Percentiles rank a stretch among this genome's conserved stretches.
phyloP scores from a whole-genome alignment of 92 coral and sea anemone species.

The Porites lobata region DNA sequence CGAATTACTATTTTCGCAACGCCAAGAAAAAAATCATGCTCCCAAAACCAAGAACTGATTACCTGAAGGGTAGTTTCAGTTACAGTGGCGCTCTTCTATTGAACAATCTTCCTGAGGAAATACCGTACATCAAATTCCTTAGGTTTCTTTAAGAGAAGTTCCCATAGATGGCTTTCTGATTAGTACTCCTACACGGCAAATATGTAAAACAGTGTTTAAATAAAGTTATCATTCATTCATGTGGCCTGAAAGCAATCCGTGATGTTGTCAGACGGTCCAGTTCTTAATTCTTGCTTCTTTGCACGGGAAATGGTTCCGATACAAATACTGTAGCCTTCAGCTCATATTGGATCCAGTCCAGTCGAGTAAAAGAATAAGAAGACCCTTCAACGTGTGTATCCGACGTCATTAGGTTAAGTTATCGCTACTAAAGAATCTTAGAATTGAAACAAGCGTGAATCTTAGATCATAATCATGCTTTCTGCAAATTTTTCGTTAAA shows the following conservation, averaged over 20 bases:
- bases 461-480: constrained; percentile 1
- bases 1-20: too few species aligned
- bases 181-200: too few species aligned
- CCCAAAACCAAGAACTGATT: too few species aligned
- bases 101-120: too few species aligned
- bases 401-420: constrained; percentile 14
- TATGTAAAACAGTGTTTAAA: too few species aligned
- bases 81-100: too few species aligned
- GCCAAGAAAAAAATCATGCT: too few species aligned
- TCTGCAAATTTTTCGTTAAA: neutral
- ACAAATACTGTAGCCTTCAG: constrained; percentile 3
- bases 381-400: neutral
- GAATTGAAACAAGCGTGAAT: constrained; percentile 1
- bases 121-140: too few species aligned
- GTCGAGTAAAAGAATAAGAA: constrained; percentile 6
- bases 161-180: too few species aligned
- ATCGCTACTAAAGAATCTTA: constrained; percentile 2
- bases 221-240: neutral
- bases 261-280: neutral
- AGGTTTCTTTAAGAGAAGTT: too few species aligned
- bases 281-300: constrained; percentile 1
- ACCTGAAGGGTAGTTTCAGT: too few species aligned
- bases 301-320: neutral
- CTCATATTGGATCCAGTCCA: neutral
- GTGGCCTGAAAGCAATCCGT: neutral